phyloP scores from a whole-genome alignment of 2,888 invertebrate genomes.

The Globia sparganii region DNA sequence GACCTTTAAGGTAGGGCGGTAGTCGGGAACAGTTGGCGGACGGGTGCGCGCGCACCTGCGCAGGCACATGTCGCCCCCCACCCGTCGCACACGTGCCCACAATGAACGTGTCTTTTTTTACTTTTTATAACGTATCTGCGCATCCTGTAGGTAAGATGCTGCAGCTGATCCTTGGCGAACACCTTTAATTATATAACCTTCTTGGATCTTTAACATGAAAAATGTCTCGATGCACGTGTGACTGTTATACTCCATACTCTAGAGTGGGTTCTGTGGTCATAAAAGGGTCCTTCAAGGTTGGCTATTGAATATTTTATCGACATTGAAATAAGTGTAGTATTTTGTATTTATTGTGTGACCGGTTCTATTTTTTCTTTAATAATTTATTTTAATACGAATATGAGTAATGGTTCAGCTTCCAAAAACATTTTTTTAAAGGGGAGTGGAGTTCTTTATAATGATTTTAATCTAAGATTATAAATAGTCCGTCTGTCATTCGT shows the following conservation, averaged over 20 bases:
- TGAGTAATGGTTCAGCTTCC: conserved; percentile 44
- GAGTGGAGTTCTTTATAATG: not conserved
- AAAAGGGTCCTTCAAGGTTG: conserved; percentile 64
- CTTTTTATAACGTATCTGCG: conserved; percentile 56
- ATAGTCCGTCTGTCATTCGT: not conserved
- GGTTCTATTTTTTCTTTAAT: conserved; percentile 41
- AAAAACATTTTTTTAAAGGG: conserved; percentile 17
- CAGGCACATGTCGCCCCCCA: conserved; percentile 67
- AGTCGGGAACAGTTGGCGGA: conserved; percentile 67
- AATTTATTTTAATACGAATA: conserved; percentile 36
- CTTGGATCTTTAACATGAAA: conserved; percentile 22
- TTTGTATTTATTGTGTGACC: conserved; percentile 39
- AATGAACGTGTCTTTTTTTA: conserved; percentile 54
- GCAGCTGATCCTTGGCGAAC: conserved; percentile 52
- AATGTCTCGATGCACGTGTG: conserved; percentile 50
- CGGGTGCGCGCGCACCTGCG: conserved; percentile 70
- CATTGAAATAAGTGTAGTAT: conserved; percentile 37
- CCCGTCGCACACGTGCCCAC: conserved; percentile 61
- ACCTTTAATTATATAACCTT: conserved; percentile 33
- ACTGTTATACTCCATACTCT: conserved; percentile 25
- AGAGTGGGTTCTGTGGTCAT: conserved; percentile 32
- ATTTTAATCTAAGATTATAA: not conserved
- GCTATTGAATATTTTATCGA: conserved; percentile 49
- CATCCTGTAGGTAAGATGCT: conserved; percentile 60
- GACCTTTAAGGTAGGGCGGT: conserved; percentile 58